Conservation (phyloP, 2,113 vertebrate species). For the Chionis minor region DNA sequence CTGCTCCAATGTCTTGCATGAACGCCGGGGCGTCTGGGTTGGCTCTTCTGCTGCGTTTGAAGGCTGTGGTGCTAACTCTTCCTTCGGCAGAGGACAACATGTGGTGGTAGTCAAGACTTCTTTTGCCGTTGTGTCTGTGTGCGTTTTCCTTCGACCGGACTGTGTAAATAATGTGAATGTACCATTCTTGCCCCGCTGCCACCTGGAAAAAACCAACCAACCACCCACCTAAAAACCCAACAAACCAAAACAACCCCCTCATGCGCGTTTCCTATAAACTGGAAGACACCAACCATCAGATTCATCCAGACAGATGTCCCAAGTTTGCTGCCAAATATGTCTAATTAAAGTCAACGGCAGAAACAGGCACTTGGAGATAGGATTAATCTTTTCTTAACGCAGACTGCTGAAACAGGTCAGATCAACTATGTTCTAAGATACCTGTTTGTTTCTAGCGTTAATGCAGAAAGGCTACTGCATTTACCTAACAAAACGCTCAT, state of each 20-base stretch:
- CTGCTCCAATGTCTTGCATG: slow-evolving; percentile 49
- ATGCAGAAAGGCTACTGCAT: background rate
- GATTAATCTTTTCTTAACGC: background rate
- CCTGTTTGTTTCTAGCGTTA: background rate
- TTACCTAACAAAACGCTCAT: background rate
- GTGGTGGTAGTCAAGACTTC: slow-evolving; percentile 71
- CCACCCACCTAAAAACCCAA: background rate
- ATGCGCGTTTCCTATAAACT: background rate
- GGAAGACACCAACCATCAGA: background rate
- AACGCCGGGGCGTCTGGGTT: background rate
- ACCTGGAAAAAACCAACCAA: slow-evolving; percentile 49
- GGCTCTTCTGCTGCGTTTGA: slow-evolving; percentile 50
- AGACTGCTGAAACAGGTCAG: background rate
- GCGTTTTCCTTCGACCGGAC: slow-evolving; percentile 69
- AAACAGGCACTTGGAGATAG: background rate
- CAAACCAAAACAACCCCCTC: background rate
- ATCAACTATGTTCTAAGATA: background rate
- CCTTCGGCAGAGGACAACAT: background rate
- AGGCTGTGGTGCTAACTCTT: background rate
- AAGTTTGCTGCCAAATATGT: background rate
- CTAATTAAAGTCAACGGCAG: background rate
- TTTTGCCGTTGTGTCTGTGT: slow-evolving; percentile 71
- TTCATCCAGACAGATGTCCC: background rate
- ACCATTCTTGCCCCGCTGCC: slow-evolving; percentile 76
- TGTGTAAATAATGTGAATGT: slow-evolving; percentile 75